These are phyloP conservation scores for Tenualosa ilisha DNA, from an alignment of 2,797 vertebrate genomes.

Conservation along the genomic window DNA sequence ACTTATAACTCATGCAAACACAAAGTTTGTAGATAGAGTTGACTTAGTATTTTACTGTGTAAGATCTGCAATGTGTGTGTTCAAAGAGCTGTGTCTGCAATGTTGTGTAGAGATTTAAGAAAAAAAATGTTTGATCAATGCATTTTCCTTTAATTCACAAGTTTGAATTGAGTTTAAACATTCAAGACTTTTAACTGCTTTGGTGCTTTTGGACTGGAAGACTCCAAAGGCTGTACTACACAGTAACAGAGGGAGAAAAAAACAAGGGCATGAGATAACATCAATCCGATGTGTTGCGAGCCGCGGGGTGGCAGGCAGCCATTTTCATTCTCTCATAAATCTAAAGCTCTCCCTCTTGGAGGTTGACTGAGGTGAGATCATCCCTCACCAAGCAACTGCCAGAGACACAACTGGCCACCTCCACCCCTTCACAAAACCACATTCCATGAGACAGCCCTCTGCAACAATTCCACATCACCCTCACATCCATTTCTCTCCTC, in stretches of 20 bases:
- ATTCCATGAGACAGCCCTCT: conserved; percentile 8
- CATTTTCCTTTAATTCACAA: no score
- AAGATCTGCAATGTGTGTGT: background rate
- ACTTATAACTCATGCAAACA: background rate
- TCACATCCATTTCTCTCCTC: background rate
- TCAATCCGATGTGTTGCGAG: conserved; percentile 32
- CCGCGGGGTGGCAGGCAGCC: conserved; percentile 25
- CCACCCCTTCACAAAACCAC: conserved; percentile 21
- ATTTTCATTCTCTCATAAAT: conserved; percentile 44
- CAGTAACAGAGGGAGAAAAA: background rate
- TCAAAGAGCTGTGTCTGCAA: background rate
- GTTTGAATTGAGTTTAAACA: no score
- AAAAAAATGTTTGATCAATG: no score
- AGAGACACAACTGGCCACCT: conserved; percentile 38
- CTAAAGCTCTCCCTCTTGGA: conserved; percentile 23
- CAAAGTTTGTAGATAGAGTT: background rate
- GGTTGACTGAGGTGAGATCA: conserved; percentile 42
- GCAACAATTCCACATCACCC: conserved; percentile 19
- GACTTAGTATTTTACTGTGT: background rate
- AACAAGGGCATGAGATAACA: conserved; percentile 23
- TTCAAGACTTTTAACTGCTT: no score
- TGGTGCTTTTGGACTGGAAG: background rate
- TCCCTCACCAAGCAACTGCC: conserved; percentile 32
- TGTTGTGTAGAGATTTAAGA: background rate
- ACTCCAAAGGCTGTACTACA: background rate